Conservation (phyloP, 2,113 vertebrate species). For the Hystrix brachyura region DNA sequence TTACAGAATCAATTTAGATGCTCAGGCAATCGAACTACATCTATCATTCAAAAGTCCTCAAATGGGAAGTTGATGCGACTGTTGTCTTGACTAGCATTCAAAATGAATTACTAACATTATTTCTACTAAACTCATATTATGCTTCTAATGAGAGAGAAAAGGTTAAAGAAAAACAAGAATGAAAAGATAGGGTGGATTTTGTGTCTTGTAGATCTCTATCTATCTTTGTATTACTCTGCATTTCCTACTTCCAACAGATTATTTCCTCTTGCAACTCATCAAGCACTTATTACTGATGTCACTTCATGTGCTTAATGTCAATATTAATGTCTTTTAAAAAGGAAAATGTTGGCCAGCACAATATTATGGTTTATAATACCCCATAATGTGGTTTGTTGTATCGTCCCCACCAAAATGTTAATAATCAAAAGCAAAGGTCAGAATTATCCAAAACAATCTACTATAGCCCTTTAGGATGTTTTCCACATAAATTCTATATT, state of each 20-base stretch:
- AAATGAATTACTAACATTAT: slow-evolving; percentile 56
- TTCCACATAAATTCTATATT: background rate
- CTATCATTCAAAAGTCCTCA: slow-evolving; percentile 58
- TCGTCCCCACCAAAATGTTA: background rate
- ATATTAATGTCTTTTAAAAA: background rate
- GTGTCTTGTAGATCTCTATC: background rate
- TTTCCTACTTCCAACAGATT: background rate
- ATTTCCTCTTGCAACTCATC: background rate
- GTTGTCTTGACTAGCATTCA: slow-evolving; percentile 6
- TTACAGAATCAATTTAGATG: slow-evolving; percentile 50
- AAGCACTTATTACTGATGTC: background rate
- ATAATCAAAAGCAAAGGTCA: background rate
- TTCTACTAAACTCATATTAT: background rate
- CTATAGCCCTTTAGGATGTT: background rate
- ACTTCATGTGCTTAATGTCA: background rate
- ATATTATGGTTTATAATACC: background rate
- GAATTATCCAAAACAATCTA: background rate
- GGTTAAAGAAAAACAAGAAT: background rate
- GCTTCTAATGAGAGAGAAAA: background rate
- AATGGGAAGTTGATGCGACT: slow-evolving; percentile 11
- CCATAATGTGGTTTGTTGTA: background rate
- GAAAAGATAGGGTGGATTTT: background rate
- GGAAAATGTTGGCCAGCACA: background rate
- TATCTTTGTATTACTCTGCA: background rate
- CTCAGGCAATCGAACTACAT: slow-evolving; percentile 28